These are phyloP conservation scores for Brachionus plicatilis DNA, from an alignment of 1,140 invertebrate species.

Conservation along the genomic window DNA sequence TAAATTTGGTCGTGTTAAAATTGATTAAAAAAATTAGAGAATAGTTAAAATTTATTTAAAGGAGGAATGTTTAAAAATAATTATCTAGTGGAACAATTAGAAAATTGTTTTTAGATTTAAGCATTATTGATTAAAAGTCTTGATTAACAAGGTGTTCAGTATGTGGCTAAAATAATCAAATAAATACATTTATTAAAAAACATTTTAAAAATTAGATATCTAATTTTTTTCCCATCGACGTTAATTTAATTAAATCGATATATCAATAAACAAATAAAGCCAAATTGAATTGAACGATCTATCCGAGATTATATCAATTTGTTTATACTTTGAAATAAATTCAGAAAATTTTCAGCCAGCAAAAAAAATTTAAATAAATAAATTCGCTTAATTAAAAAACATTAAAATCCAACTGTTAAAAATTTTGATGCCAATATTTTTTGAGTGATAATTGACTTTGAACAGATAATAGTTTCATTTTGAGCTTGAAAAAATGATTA, in stretches of 20 bases:
- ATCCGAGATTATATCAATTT: slow-evolving; percentile 12
- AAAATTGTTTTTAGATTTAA: background rate
- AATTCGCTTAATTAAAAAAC: slow-evolving; percentile 33
- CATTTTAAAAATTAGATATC: background rate
- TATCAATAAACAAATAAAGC: background rate
- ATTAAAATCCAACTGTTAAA: slow-evolving; percentile 34
- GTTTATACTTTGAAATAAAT: background rate
- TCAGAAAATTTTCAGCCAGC: background rate
- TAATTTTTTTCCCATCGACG: background rate
- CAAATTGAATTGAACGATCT: background rate
- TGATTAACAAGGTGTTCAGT: background rate
- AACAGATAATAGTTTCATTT: slow-evolving; percentile 26
- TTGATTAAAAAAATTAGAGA: background rate
- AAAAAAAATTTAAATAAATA: slow-evolving; percentile 6
- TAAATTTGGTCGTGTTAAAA: background rate
- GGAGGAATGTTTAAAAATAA: background rate
- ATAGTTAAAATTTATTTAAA: background rate
- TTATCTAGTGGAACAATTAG: background rate
- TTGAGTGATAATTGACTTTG: slow-evolving; percentile 27
- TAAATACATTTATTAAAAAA: background rate
- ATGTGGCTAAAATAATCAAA: background rate
- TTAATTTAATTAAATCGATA: slow-evolving; percentile 33
- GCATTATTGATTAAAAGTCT: background rate
- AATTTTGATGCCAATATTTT: background rate
- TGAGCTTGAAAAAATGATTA: background rate